Conservation (phyloP, 2,888 invertebrate genomes). For the Drosophila bunnanda region DNA sequence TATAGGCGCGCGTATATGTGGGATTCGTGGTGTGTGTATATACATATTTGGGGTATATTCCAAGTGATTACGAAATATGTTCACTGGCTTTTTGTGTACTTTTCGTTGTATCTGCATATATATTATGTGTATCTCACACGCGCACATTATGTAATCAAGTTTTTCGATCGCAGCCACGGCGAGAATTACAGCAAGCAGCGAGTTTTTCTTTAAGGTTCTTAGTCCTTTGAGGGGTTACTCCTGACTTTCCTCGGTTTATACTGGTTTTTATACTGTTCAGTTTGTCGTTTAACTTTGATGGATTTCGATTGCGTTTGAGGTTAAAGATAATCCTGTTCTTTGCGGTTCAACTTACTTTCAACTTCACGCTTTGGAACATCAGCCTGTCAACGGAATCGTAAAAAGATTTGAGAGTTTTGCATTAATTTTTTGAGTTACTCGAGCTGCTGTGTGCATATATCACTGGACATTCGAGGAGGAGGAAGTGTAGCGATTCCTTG, state of each 20-base stretch:
- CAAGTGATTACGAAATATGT: slow-evolving; percentile 70
- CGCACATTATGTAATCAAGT: slow-evolving; percentile 77
- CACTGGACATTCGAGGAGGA: slow-evolving; percentile 27
- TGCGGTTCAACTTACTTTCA: slow-evolving; percentile 91
- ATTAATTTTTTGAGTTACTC: slow-evolving; percentile 41
- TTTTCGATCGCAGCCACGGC: slow-evolving; percentile 17
- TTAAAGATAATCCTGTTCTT: slow-evolving; percentile 71
- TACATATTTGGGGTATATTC: slow-evolving; percentile 38
- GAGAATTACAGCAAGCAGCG: not conserved
- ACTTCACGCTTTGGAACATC: slow-evolving; percentile 93
- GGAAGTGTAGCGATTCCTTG: slow-evolving; percentile 34
- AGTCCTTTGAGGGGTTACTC: slow-evolving; percentile 18
- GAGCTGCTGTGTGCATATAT: not conserved
- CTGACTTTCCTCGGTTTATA: slow-evolving; percentile 14
- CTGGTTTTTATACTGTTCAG: slow-evolving; percentile 8
- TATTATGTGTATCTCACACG: slow-evolving; percentile 62
- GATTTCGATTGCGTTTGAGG: slow-evolving; percentile 61
- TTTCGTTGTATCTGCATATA: slow-evolving; percentile 30
- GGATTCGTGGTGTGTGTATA: slow-evolving; percentile 2
- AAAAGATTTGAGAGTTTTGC: slow-evolving; percentile 67
- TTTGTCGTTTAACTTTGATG: slow-evolving; percentile 25
- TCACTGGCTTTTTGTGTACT: slow-evolving; percentile 42
- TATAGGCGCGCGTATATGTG: slow-evolving; percentile 27
- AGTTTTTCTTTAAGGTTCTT: slow-evolving; percentile 2
- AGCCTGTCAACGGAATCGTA: slow-evolving; percentile 87